These are phyloP conservation scores for Neoseiulus cucumeris DNA, from an alignment of 1,140 invertebrate genomes.

Conservation along the genomic window DNA sequence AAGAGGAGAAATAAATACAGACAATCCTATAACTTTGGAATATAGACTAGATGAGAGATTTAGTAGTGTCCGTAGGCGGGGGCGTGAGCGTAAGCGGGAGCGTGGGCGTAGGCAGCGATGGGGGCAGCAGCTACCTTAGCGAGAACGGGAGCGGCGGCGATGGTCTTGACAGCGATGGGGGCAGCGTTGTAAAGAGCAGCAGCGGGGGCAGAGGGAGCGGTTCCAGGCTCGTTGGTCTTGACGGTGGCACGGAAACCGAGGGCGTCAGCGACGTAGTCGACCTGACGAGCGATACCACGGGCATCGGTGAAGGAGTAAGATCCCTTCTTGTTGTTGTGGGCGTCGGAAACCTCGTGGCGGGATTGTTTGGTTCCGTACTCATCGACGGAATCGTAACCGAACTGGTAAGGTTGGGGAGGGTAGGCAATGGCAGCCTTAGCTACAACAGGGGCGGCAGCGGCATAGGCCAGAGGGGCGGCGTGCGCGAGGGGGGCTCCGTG, in stretches of 20 bases:
- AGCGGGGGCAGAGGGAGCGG: neutral
- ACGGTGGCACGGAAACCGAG: conserved; percentile 18
- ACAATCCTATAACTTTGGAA: neutral
- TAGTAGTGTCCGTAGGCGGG: conserved; percentile 7
- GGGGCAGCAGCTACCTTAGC: neutral
- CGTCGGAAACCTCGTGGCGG: conserved; percentile 18
- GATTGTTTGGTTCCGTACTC: conserved; percentile 19
- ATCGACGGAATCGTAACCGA: conserved; percentile 18
- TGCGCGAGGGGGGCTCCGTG: neutral
- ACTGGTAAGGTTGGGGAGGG: conserved; percentile 18
- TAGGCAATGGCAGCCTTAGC: conserved; percentile 12
- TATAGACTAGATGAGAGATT: conserved; percentile 8
- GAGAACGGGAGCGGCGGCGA: neutral
- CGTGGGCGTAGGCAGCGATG: neutral
- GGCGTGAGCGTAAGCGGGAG: neutral
- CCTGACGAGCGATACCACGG: conserved; percentile 17
- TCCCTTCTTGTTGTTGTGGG: conserved; percentile 17
- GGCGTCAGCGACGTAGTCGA: conserved; percentile 18
- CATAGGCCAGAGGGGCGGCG: conserved; percentile 9
- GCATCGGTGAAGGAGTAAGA: conserved; percentile 18
- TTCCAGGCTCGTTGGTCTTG: conserved; percentile 19
- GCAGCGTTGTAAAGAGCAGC: conserved; percentile 17
- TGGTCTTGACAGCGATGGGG: conserved; percentile 13
- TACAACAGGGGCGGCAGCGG: neutral
- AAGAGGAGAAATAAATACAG: conserved; percentile 8